Evolutionary conservation across 2,797 vertebrate genomes (phyloP).

Genomic region (Aplochiton taeniatus): DNA sequence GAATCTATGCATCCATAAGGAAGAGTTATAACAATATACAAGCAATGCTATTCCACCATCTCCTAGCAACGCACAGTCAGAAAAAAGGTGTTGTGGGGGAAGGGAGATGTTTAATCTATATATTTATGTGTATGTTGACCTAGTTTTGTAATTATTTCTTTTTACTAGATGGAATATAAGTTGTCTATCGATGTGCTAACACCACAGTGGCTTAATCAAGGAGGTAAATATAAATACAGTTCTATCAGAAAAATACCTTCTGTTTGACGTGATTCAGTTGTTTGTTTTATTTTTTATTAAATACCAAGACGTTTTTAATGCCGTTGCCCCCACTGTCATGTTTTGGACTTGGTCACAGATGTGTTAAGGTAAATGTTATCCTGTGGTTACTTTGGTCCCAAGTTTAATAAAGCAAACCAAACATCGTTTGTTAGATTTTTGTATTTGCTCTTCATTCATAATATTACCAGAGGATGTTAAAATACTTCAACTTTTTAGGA

Average conservation of each 20-base stretch:
- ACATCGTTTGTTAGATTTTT: conserved; percentile 3
- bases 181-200: conserved; percentile 72
- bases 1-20: conserved; percentile 69
- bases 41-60: too few species aligned
- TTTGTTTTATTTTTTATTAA: conserved; percentile 29
- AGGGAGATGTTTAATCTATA: too few species aligned
- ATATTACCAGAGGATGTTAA: conserved; percentile 20
- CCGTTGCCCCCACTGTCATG: conserved; percentile 36
- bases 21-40: not conserved
- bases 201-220: conserved; percentile 87
- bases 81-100: too few species aligned
- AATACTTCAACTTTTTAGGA: conserved; percentile 63
- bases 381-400: conserved; percentile 38
- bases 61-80: too few species aligned
- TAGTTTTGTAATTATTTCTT: conserved; percentile 70
- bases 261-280: conserved; percentile 45
- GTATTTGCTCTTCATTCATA: not conserved
- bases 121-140: conserved; percentile 23
- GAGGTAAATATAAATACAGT: conserved; percentile 39
- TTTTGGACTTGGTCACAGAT: conserved; percentile 33
- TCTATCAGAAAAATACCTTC: conserved; percentile 48
- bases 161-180: conserved; percentile 70
- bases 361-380: conserved; percentile 31
- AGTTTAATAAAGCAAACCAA: conserved; percentile 69
- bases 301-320: too few species aligned